phyloP scores from a whole-genome alignment of 1,140 invertebrate species.

The Frieseomelitta varia region DNA sequence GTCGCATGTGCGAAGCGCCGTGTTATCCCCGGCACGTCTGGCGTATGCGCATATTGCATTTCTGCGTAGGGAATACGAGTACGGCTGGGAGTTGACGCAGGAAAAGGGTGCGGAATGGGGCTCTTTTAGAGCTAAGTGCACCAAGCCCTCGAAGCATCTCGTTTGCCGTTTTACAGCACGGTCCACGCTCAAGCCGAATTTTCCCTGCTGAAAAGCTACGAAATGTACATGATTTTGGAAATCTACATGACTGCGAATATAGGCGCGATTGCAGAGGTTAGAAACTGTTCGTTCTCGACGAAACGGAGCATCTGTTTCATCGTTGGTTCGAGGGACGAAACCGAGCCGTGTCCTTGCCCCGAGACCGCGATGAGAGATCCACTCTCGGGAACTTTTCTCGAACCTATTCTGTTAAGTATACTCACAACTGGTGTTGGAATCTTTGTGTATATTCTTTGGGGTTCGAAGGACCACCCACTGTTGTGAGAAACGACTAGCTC shows the following conservation, averaged over 20 bases:
- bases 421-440: too few species aligned
- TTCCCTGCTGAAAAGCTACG: background rate
- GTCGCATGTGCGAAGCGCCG: background rate
- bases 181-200: slow-evolving; percentile 4
- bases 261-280: background rate
- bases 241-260: background rate
- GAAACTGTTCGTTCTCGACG: background rate
- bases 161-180: slow-evolving; percentile 12
- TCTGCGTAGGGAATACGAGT: slow-evolving; percentile 40
- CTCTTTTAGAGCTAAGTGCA: slow-evolving; percentile 65
- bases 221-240: background rate
- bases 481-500: too few species aligned
- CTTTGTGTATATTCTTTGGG: too few species aligned
- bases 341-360: background rate
- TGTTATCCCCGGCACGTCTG: slow-evolving; percentile 50
- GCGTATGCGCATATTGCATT: slow-evolving; percentile 65
- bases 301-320: background rate
- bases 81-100: slow-evolving; percentile 26
- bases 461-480: too few species aligned
- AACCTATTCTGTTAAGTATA: too few species aligned
- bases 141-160: slow-evolving; percentile 29
- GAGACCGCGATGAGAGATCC: background rate
- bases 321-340: background rate
- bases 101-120: slow-evolving; percentile 37
- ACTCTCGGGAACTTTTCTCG: background rate